phyloP scores from a whole-genome alignment of 2,797 vertebrate species.

The Hyperoplus lanceolatus region DNA sequence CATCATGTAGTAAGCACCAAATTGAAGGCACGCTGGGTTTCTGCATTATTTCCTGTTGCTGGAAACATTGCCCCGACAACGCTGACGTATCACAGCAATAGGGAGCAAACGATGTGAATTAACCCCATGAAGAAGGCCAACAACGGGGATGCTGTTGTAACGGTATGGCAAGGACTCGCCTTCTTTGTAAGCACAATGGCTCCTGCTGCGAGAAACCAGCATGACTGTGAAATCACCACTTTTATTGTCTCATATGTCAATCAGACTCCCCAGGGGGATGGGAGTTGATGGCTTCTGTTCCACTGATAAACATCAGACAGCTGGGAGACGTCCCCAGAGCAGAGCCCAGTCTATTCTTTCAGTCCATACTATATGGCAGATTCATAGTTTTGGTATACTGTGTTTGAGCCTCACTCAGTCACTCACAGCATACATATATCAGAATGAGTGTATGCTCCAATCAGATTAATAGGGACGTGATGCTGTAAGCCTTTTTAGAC shows the following conservation, averaged over 20 bases:
- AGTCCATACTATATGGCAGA: conserved; percentile 24
- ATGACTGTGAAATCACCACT: conserved; percentile 55
- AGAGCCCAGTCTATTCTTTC: conserved; percentile 21
- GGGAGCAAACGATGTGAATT: conserved; percentile 20
- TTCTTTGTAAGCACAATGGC: conserved; percentile 53
- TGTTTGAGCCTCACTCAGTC: conserved; percentile 10
- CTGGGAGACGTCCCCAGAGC: conserved; percentile 55
- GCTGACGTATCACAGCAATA: conserved; percentile 13
- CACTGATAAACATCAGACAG: conserved; percentile 73
- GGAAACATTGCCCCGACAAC: not conserved
- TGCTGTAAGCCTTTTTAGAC: conserved; percentile 21
- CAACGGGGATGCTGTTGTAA: conserved; percentile 28
- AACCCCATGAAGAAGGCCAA: conserved; percentile 51
- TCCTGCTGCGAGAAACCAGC: conserved; percentile 53
- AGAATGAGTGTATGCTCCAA: not conserved
- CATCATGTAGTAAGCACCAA: conserved; percentile 16
- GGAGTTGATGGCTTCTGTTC: conserved; percentile 67
- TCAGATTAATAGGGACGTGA: conserved; percentile 27
- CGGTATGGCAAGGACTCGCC: conserved; percentile 21
- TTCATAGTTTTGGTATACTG: conserved; percentile 41
- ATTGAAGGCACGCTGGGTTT: conserved; percentile 34
- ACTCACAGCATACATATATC: conserved; percentile 22
- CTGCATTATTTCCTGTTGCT: conserved; percentile 36
- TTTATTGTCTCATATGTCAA: conserved; percentile 82
- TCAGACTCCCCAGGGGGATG: conserved; percentile 66